These are phyloP conservation scores for Hesperia comma DNA, from an alignment of 2,888 invertebrate genomes.

Conservation along the genomic window DNA sequence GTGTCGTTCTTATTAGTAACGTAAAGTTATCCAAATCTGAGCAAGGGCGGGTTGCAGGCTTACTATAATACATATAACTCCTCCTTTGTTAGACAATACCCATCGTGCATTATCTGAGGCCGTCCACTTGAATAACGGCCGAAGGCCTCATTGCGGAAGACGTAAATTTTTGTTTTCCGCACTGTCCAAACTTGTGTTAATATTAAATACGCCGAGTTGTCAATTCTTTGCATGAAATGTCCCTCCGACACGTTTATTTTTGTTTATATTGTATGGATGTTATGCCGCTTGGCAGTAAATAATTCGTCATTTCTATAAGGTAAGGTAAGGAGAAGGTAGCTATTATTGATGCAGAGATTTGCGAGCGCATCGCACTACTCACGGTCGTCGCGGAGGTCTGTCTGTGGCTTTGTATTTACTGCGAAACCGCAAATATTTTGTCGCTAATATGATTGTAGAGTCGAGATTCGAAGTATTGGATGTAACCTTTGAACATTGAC, in stretches of 20 bases:
- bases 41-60: too few relatives aligned
- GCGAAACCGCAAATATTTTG: constrained; percentile 48
- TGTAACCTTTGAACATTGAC: neutral
- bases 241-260: constrained; percentile 53
- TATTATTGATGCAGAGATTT: constrained; percentile 60
- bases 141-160: constrained; percentile 61
- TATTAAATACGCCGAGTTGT: constrained; percentile 50
- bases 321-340: constrained; percentile 55
- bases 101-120: constrained; percentile 49
- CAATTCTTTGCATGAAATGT: constrained; percentile 50
- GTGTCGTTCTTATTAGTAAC: too few relatives aligned
- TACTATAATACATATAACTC: constrained; percentile 10
- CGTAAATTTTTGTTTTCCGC: constrained; percentile 59
- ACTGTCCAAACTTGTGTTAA: constrained; percentile 52
- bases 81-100: constrained; percentile 50
- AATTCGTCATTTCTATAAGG: constrained; percentile 62
- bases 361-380: constrained; percentile 57
- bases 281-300: constrained; percentile 48
- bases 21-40: too few relatives aligned
- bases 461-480: neutral
- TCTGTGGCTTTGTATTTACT: constrained; percentile 55
- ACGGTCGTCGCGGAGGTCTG: constrained; percentile 56
- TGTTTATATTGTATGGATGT: constrained; percentile 44
- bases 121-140: constrained; percentile 46
- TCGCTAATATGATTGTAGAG: constrained; percentile 21